Percentiles rank a stretch among this genome's conserved stretches.
Conservation (phyloP, 2,888 invertebrate species). For the Achlya flavicornis region DNA sequence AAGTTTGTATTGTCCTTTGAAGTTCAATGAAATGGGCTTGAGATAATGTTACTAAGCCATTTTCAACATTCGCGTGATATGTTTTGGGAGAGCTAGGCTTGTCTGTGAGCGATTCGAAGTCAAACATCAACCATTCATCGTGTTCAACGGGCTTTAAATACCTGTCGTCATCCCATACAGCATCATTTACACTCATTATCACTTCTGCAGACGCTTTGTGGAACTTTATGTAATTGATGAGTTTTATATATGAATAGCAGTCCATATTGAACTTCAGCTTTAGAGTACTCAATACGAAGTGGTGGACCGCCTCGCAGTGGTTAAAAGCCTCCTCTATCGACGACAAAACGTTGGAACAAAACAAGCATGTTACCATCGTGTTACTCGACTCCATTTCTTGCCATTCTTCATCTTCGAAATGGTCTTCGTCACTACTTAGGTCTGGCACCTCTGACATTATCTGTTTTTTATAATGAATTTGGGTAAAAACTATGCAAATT, state of each 20-base stretch:
- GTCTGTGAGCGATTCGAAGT: conserved; percentile 81
- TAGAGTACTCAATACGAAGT: conserved; percentile 86
- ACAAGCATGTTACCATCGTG: conserved; percentile 85
- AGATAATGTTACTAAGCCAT: conserved; percentile 84
- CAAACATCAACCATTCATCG: conserved; percentile 93
- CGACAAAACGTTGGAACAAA: conserved; percentile 86
- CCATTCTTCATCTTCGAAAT: conserved; percentile 78
- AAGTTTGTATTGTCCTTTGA: conserved; percentile 83
- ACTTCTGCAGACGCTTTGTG: conserved; percentile 84
- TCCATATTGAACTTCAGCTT: conserved; percentile 90
- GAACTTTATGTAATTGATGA: conserved; percentile 91
- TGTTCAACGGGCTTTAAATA: conserved; percentile 90
- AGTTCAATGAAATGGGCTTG: conserved; percentile 85
- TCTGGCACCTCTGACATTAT: conserved; percentile 78
- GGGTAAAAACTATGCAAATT: background rate
- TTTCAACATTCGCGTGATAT: conserved; percentile 85
- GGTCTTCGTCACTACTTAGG: conserved; percentile 78
- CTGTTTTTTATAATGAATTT: background rate
- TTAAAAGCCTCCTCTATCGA: conserved; percentile 86
- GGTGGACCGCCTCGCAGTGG: conserved; percentile 87
- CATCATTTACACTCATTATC: conserved; percentile 76
- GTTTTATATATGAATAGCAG: conserved; percentile 91
- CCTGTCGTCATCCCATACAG: conserved; percentile 89
- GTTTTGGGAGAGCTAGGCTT: conserved; percentile 68
- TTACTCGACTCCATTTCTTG: conserved; percentile 77